Percentiles rank a stretch among this genome's conserved stretches.
phyloP scores from a whole-genome alignment of 2,113 vertebrate species.

The Cyanoderma ruficeps region DNA sequence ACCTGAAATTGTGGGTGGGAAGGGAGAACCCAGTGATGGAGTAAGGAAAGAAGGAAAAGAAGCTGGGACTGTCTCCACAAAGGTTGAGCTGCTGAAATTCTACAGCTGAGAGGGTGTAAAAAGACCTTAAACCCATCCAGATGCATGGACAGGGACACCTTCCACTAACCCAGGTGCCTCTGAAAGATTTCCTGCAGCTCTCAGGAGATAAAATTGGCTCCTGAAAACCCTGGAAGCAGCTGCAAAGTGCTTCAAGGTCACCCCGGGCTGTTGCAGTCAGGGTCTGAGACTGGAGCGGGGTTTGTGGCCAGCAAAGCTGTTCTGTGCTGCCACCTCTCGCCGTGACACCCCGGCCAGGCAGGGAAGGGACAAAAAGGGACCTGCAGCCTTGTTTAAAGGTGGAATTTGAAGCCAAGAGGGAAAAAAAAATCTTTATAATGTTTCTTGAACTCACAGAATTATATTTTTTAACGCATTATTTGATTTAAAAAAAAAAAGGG shows the following conservation, averaged over 20 bases:
- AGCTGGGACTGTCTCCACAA: not conserved
- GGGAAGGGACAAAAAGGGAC: not conserved
- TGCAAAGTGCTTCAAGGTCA: not conserved
- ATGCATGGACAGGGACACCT: too few relatives aligned
- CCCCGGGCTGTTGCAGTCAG: fast-evolving
- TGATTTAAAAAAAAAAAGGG: not conserved
- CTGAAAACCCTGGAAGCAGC: not conserved
- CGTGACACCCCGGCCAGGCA: not conserved
- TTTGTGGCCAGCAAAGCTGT: not conserved
- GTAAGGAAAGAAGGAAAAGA: not conserved
- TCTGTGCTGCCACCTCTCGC: slow-evolving; percentile 46
- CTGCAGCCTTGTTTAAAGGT: not conserved
- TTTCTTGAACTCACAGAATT: not conserved
- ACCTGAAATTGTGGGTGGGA: not conserved
- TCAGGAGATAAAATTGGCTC: not conserved
- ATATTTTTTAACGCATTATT: fast-evolving
- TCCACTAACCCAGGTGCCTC: not conserved
- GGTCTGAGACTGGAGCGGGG: not conserved
- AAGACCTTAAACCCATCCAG: not conserved
- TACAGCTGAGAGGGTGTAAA: fast-evolving
- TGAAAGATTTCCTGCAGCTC: not conserved
- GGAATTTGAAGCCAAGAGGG: not conserved
- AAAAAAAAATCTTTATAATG: not conserved
- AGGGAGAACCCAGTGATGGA: not conserved
- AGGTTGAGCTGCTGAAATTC: not conserved